Evolutionary conservation across 2,113 vertebrate species (phyloP).

Genomic region (Serilophus lunatus): DNA sequence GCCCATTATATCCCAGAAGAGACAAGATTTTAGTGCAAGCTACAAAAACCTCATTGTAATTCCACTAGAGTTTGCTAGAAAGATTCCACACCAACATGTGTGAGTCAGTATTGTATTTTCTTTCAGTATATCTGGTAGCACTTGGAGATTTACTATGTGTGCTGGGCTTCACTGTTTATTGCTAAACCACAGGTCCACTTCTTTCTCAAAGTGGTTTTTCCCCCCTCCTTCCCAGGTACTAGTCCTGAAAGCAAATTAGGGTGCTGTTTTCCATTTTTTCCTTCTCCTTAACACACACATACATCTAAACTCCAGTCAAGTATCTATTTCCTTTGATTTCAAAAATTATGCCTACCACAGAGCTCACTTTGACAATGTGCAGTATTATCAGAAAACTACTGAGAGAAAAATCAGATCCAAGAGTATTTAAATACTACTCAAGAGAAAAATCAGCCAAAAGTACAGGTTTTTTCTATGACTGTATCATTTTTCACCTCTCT

Average conservation of each 20-base stretch:
- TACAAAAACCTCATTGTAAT: not conserved
- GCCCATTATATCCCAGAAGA: not conserved
- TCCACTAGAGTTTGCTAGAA: not conserved
- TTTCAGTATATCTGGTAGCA: not conserved
- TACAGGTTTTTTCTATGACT: not conserved
- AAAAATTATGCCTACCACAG: not conserved
- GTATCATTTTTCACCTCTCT: not conserved
- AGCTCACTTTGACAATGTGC: not conserved
- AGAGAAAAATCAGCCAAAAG: not conserved
- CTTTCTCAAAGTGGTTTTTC: not conserved
- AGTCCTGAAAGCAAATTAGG: not conserved
- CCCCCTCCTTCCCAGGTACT: not conserved
- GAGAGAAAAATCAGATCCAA: not conserved
- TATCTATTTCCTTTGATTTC: not conserved
- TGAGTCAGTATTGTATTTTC: not conserved
- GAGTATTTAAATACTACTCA: not conserved
- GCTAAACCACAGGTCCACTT: not conserved
- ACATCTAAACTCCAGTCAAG: not conserved
- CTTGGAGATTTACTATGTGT: not conserved
- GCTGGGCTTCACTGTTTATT: not conserved
- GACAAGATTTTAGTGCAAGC: not conserved
- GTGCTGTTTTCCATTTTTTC: not conserved
- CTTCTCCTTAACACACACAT: not conserved
- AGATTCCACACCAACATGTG: not conserved
- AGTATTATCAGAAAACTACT: not conserved